Base-by-base conservation (phyloP, 2,888 invertebrate genomes). In the Bimastos eiseni region DNA sequence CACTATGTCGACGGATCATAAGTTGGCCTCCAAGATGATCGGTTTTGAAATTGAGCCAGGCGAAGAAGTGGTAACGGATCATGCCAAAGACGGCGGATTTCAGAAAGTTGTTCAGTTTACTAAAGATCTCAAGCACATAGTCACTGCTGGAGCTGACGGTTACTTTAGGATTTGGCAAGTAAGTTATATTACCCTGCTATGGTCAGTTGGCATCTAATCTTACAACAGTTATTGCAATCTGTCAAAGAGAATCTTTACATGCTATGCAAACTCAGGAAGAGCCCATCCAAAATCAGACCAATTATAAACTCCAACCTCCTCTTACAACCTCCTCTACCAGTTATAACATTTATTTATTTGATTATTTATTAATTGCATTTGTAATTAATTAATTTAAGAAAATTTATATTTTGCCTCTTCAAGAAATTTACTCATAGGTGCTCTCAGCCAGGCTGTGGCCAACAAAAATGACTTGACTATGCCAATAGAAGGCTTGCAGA, bases 131-230 rank as follows among this genome's bases (percentile, higher is more conserved):
- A 97, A 97, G 93, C 94, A 97, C 41, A 97, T 99, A 96, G 97
- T 97, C 0, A 98, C 98, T 0, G 98, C 98, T 88, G 98, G 98
- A 44, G 97, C 97, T 0, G 98, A 99, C 95, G 97, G 98, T 8
- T 96, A 96, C 93, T 96, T 99, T 55, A 96, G 98, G 91, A 95
- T 98, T 21, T 99, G 98, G 98, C 96, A 96, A 93, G 95, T 95
- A 92, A n/a, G 84, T 91, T 90, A 19, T 33, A 24, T 24, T 49
- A 49, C 24, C 24, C 24, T 24, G 1, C 17, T 49, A 49, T 44
- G 44, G 49, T 49, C 21, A 21, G 49, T 21, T 49, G 21, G 19
- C 19, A 24, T 49, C 21, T 49, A 21, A 49, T 49, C 49, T 1
- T 49, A 49, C 21, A 49, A 21, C 24, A 49, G 19, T 21, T 98